Evolutionary conservation across 1,140 invertebrate genomes (phyloP), one percentile per base, ranked within the genome.

Genomic region (Octopus bimaculoides): DNA sequence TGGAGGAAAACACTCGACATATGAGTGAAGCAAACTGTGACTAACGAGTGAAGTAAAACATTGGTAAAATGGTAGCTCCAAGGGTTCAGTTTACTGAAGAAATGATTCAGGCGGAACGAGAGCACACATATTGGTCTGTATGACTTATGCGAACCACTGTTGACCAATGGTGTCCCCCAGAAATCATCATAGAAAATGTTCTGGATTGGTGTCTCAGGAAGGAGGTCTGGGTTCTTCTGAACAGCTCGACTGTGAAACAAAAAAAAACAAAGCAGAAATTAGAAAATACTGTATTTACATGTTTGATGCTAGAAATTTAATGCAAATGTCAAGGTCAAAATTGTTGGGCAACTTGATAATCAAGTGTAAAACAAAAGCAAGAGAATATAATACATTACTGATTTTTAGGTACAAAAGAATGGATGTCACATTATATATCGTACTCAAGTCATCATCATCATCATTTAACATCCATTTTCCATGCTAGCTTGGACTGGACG

Each of bases 101-200:
- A 82, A 81, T 91, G 87, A 92, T 98, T 98, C 89, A 97, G 93
- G 82, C 97, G 93, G 91, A 98, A 98, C 4, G 96, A 95, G 66
- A 98, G 93, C 66, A 97, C 96, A 87, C 95, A 97, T 81, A 99
- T 91, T 5, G 97, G 97, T 66, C 97, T 92, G 91, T 98, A 98
- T 5, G 97, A 98, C 85, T 98, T 98, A 92, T 99, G 97, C 5
- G 90, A 91, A n/a, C 88, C 89, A 53, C 96, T 96, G 94, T 98
- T 98, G 86, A 96, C 95, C 93, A 99, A 97, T 79, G 96, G 96
- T 81, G 97, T 98, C 78, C 97, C 97, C 97, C 97, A 99, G 88
- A 98, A 98, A 91, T 98, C 97, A 90, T 98, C 97, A 87, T 95
- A 94, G 90, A 98, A 97, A 73, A 98, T 93, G 91, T 97, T 97